Percentiles rank a stretch among this genome's conserved stretches.
Conservation (phyloP, 2,888 invertebrate genomes). For the Cabera pusaria region DNA sequence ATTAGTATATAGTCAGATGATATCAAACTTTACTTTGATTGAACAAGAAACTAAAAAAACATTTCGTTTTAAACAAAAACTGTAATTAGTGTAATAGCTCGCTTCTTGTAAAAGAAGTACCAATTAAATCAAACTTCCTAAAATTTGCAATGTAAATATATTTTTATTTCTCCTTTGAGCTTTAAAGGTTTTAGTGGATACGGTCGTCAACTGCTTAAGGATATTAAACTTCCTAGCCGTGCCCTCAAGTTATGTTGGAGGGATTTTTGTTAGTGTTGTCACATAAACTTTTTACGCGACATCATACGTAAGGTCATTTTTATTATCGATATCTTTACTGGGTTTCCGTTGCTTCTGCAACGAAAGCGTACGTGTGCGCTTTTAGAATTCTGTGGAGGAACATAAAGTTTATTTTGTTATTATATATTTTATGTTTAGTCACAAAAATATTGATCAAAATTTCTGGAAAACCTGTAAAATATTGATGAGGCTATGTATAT, state of each 20-base stretch:
- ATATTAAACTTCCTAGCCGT: conserved; percentile 54
- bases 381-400: neutral
- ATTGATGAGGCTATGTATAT: no score
- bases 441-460: no score
- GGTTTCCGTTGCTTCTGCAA: conserved; percentile 9
- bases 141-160: conserved; percentile 66
- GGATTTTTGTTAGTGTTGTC: conserved; percentile 23
- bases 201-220: conserved; percentile 59
- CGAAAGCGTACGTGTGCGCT: conserved; percentile 14
- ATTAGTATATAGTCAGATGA: no score
- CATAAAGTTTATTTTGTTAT: neutral
- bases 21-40: no score
- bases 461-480: no score
- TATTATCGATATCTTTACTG: conserved; percentile 14
- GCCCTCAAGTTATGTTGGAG: conserved; percentile 23
- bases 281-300: conserved; percentile 21
- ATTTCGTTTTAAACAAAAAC: no score
- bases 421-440: neutral
- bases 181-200: conserved; percentile 53
- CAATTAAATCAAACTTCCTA: conserved; percentile 64
- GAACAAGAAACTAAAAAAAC: no score
- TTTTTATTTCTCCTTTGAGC: conserved; percentile 66
- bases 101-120: conserved; percentile 45
- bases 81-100: no score
- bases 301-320: conserved; percentile 21